Evolutionary conservation across 2,113 vertebrate genomes (phyloP).

Genomic region (Leptocoma aspasia): DNA sequence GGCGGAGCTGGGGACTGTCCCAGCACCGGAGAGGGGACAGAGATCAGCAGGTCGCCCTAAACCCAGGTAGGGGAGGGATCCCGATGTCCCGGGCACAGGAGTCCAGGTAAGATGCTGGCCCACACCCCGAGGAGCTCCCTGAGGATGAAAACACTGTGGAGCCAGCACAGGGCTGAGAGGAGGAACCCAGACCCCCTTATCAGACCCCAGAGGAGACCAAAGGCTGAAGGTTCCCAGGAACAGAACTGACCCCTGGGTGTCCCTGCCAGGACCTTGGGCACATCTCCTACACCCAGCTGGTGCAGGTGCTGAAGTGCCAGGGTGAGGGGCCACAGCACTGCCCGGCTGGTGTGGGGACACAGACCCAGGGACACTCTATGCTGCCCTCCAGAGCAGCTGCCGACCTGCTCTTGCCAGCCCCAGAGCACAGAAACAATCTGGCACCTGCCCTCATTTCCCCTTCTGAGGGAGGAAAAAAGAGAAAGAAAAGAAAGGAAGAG

Average conservation of each 20-base stretch:
- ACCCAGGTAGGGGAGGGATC: rapidly evolving
- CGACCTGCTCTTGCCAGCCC: background rate
- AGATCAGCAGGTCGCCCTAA: background rate
- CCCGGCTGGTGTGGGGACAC: background rate
- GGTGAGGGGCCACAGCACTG: background rate
- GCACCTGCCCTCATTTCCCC: background rate
- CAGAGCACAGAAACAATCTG: background rate
- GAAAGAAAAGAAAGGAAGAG: slow-evolving; percentile 10
- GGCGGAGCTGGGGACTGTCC: rapidly evolving
- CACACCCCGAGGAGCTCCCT: background rate
- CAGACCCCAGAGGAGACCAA: background rate
- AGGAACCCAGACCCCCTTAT: background rate
- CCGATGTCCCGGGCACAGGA: rapidly evolving
- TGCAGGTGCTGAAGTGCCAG: background rate
- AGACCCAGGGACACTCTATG: rapidly evolving
- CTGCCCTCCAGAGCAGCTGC: background rate
- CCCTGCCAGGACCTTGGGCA: background rate
- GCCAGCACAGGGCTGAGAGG: background rate
- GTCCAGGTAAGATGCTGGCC: background rate
- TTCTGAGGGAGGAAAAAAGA: slow-evolving; percentile 1
- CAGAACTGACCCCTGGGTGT: background rate
- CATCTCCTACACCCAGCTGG: background rate
- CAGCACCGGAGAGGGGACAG: rapidly evolving
- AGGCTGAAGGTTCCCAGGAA: background rate
- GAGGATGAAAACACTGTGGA: rapidly evolving